Percentiles rank a stretch among this genome's conserved stretches.
Evolutionary conservation across 2,797 vertebrate species (phyloP).

Genomic region (Tapera naevia): DNA sequence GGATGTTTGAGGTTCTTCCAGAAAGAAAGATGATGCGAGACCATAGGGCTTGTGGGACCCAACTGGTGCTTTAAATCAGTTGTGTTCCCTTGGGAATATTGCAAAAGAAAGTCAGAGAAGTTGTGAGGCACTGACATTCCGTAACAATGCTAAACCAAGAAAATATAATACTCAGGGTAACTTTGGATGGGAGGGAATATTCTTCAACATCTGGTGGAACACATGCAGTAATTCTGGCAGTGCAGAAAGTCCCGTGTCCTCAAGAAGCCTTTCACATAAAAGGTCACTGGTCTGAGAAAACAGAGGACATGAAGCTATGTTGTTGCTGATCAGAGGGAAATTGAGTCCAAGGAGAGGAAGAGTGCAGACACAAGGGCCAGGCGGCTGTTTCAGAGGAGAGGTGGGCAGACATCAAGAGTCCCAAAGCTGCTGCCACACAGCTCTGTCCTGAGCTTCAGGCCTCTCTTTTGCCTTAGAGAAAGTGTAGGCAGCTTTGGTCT

Average conservation of each 20-base stretch:
- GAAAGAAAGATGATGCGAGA: background rate
- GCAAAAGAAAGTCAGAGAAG: slow-evolving; percentile 39
- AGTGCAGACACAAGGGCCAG: background rate
- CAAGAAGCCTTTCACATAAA: slow-evolving; percentile 6
- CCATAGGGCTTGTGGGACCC: accelerated
- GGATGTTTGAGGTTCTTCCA: background rate
- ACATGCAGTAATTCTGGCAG: slow-evolving; percentile 21
- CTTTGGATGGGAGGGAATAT: background rate
- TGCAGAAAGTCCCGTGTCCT: background rate
- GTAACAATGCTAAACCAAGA: slow-evolving; percentile 47
- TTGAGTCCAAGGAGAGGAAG: background rate
- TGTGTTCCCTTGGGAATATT: background rate
- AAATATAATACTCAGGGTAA: slow-evolving; percentile 30
- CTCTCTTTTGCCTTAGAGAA: background rate
- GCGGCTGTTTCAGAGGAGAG: background rate
- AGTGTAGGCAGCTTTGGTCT: background rate
- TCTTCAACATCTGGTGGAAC: slow-evolving; percentile 49
- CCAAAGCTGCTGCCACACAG: background rate
- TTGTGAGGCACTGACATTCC: slow-evolving; percentile 32
- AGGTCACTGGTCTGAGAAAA: background rate
- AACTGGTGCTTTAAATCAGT: background rate
- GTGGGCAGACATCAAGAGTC: background rate
- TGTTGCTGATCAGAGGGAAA: background rate
- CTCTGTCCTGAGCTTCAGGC: background rate
- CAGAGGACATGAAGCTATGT: background rate